These are phyloP conservation scores for Pseudobourletiella spinata DNA, from an alignment of 1,140 invertebrate genomes.

Conservation along the genomic window DNA sequence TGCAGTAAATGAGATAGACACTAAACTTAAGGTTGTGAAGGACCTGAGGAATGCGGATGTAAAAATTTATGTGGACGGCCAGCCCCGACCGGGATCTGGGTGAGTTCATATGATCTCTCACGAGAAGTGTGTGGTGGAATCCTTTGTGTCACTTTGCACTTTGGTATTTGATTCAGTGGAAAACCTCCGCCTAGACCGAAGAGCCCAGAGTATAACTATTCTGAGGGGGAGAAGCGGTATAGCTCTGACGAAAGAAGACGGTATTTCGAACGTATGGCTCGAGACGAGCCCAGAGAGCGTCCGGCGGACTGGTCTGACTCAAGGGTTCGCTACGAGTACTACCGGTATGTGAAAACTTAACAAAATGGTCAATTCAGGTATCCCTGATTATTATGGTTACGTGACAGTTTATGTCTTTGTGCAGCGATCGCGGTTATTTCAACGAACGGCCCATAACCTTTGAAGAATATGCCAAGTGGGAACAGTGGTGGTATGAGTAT, in stretches of 20 bases:
- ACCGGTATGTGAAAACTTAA: conserved; percentile 43
- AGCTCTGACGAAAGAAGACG: conserved; percentile 21
- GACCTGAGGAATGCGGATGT: conserved; percentile 43
- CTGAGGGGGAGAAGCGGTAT: conserved; percentile 18
- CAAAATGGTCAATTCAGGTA: no score
- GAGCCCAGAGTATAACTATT: conserved; percentile 24
- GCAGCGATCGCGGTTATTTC: conserved; percentile 66
- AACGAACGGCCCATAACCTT: conserved; percentile 54
- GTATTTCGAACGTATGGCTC: conserved; percentile 28
- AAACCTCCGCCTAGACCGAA: no score
- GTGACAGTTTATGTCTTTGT: no score
- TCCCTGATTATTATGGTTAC: no score
- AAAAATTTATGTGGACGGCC: conserved; percentile 26
- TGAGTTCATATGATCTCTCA: background rate
- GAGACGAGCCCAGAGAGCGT: conserved; percentile 38
- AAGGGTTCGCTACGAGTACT: conserved; percentile 70
- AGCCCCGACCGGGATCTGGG: background rate
- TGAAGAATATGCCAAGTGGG: conserved; percentile 82
- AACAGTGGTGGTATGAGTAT: conserved; percentile 89
- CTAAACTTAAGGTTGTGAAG: conserved; percentile 72
- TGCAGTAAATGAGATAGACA: conserved; percentile 41
- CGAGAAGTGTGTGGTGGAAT: background rate
- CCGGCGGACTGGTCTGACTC: conserved; percentile 72
- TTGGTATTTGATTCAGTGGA: no score
- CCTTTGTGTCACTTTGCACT: conserved; percentile 1